phyloP scores from a whole-genome alignment of 1,140 invertebrate species.

The Phocides pigmalion region DNA sequence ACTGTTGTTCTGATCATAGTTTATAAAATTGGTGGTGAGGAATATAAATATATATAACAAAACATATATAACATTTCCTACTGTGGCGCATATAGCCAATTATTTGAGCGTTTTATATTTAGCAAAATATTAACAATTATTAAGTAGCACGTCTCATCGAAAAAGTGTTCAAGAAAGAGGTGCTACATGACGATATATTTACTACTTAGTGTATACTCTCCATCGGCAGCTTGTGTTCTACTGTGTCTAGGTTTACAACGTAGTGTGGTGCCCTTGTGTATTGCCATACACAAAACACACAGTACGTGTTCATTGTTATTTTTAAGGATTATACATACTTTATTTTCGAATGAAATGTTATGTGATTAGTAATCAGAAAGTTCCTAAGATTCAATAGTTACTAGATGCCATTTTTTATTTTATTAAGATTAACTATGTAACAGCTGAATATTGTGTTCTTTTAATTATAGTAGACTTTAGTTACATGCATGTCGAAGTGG shows the following conservation, averaged over 20 bases:
- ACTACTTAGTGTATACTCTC: slow-evolving; percentile 36
- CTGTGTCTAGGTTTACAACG: background rate
- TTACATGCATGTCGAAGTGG: slow-evolving; percentile 14
- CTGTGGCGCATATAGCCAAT: slow-evolving; percentile 1
- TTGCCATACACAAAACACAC: background rate
- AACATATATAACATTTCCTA: slow-evolving; percentile 6
- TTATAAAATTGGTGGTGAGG: too few relatives aligned
- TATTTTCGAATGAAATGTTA: slow-evolving; percentile 40
- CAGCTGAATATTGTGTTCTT: slow-evolving; percentile 47
- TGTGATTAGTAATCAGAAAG: slow-evolving; percentile 72
- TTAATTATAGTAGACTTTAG: slow-evolving; percentile 20
- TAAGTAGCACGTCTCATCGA: slow-evolving; percentile 41
- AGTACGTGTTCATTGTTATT: slow-evolving; percentile 11
- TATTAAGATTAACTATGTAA: slow-evolving; percentile 49
- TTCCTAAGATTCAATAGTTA: slow-evolving; percentile 77
- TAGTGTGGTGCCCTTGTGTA: background rate
- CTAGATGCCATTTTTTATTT: slow-evolving; percentile 72
- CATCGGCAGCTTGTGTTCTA: slow-evolving; percentile 33
- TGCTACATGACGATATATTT: slow-evolving; percentile 44
- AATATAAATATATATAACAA: too few relatives aligned
- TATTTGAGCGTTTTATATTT: slow-evolving; percentile 41
- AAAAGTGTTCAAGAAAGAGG: slow-evolving; percentile 55
- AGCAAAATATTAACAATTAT: slow-evolving; percentile 36
- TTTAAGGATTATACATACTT: slow-evolving; percentile 32
- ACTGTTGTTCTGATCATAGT: background rate